Percentiles rank a stretch among this genome's conserved stretches.
phyloP scores from a whole-genome alignment of 2,797 vertebrate genomes.

The Hydrophis major region DNA sequence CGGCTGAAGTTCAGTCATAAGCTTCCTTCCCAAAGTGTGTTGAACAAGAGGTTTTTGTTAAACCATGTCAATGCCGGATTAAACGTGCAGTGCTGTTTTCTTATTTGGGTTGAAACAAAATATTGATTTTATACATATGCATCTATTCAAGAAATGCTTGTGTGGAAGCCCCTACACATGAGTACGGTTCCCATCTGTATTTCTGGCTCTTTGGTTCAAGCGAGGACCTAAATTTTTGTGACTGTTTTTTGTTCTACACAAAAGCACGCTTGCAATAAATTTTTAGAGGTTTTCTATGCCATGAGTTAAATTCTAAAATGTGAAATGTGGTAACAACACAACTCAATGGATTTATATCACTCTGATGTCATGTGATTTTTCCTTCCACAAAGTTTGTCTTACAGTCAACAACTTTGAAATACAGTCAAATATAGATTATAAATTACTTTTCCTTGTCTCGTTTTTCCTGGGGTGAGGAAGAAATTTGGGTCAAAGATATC shows the following conservation, averaged over 20 bases:
- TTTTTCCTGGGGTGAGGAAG: constrained; percentile 35
- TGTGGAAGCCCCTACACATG: not conserved
- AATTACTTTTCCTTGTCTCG: constrained; percentile 14
- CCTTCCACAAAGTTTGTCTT: constrained; percentile 65
- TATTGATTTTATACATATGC: constrained; percentile 56
- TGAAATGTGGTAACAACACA: constrained; percentile 61
- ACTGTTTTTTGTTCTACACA: constrained; percentile 61
- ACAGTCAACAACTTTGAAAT: constrained; percentile 66
- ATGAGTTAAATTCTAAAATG: constrained; percentile 62
- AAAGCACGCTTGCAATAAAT: constrained; percentile 65
- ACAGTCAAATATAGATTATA: constrained; percentile 53
- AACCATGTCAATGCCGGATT: constrained; percentile 35
- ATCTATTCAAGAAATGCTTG: constrained; percentile 49
- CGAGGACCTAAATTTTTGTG: constrained; percentile 52
- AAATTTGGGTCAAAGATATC: not conserved
- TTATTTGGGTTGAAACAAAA: constrained; percentile 16
- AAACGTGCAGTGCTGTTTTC: constrained; percentile 22
- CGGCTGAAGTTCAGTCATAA: constrained; percentile 7
- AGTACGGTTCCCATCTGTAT: constrained; percentile 23
- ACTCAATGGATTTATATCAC: constrained; percentile 63
- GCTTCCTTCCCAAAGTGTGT: constrained; percentile 10
- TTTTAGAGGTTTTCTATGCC: constrained; percentile 66
- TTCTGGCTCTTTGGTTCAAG: constrained; percentile 40
- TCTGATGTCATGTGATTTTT: constrained; percentile 65
- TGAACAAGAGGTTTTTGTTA: constrained; percentile 29